These are phyloP conservation scores for Oryzias woworae DNA, from an alignment of 2,113 vertebrate species.

Conservation along the genomic window DNA sequence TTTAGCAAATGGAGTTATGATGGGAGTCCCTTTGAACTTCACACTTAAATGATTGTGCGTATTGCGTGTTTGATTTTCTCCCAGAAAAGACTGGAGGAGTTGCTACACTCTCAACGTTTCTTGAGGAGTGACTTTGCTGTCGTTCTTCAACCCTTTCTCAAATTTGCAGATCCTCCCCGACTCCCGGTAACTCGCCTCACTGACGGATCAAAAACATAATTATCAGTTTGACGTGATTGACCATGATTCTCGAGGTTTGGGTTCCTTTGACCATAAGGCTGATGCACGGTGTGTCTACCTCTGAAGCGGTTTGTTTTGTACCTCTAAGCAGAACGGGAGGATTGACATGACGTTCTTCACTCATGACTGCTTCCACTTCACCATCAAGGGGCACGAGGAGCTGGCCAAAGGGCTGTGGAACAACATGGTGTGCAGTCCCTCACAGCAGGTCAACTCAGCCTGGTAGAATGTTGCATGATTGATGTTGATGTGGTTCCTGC, in stretches of 20 bases:
- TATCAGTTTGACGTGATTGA: background rate
- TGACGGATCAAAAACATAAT: background rate
- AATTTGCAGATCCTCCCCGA: constrained; percentile 72
- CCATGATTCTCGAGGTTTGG: background rate
- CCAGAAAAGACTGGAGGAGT: constrained; percentile 75
- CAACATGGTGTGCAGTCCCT: constrained; percentile 77
- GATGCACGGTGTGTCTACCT: too few species aligned
- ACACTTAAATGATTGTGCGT: too few species aligned
- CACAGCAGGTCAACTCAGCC: too few species aligned
- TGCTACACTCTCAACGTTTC: constrained; percentile 73
- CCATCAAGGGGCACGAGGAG: constrained; percentile 82
- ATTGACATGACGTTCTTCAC: constrained; percentile 82
- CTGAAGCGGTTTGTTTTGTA: background rate
- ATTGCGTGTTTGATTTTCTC: background rate
- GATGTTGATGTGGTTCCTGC: constrained; percentile 1
- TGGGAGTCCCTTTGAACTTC: too few species aligned
- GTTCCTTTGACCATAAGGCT: too few species aligned
- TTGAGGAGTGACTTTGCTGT: constrained; percentile 79
- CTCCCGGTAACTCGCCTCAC: constrained; percentile 62
- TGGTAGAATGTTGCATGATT: too few species aligned
- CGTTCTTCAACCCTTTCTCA: constrained; percentile 80
- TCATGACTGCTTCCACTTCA: constrained; percentile 84
- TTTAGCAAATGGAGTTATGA: too few species aligned
- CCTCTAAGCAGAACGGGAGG: constrained; percentile 69
- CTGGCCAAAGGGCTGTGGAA: constrained; percentile 83